Evolutionary conservation across 2,888 invertebrate genomes (phyloP).

Genomic region (Operophtera brumata): DNA sequence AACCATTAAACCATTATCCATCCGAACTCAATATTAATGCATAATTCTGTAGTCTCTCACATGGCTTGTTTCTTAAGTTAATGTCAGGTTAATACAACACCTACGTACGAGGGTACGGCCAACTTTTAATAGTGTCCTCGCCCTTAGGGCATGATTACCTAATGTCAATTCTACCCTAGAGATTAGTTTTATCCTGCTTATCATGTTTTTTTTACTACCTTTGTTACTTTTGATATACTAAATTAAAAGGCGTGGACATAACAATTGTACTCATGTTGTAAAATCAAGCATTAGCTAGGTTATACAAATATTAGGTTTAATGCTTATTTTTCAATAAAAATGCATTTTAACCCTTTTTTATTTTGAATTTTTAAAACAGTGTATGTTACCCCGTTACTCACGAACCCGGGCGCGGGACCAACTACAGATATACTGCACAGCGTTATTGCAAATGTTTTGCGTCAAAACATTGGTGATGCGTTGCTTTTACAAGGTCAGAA

Average conservation of each 20-base stretch:
- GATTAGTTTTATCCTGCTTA: neutral
- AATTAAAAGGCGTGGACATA: no score
- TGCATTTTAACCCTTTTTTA: neutral
- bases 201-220: neutral
- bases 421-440: constrained; percentile 14
- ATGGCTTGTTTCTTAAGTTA: neutral
- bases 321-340: neutral
- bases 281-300: neutral
- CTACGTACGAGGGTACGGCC: neutral
- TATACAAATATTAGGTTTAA: neutral
- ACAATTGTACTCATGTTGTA: no score
- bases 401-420: neutral
- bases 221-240: no score
- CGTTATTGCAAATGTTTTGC: constrained; percentile 15
- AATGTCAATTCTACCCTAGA: neutral
- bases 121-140: neutral
- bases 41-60: no score
- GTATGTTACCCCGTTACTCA: constrained; percentile 11
- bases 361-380: constrained; percentile 7
- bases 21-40: no score
- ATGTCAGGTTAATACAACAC: neutral
- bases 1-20: no score
- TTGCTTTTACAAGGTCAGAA: constrained; percentile 4
- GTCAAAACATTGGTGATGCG: constrained; percentile 17
- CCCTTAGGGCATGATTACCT: neutral